Percentiles rank a stretch among this genome's conserved stretches.
These are phyloP conservation scores for Mormyrus iriodes DNA, from an alignment of 2,113 vertebrate species.

Conservation along the genomic window DNA sequence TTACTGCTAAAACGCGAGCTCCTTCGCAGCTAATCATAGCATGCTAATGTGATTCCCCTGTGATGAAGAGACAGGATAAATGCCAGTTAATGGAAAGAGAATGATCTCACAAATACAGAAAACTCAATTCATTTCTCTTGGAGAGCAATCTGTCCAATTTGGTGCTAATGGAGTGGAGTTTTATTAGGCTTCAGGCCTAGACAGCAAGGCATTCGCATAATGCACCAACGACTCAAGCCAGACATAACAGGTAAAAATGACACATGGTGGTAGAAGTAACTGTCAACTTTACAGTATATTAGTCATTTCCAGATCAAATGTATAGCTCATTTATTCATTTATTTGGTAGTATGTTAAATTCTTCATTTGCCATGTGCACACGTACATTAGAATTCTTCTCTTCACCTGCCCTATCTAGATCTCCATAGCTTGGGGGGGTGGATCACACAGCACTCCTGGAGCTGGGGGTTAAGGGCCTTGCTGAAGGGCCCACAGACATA, in stretches of 20 bases:
- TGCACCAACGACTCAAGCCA: conserved; percentile 56
- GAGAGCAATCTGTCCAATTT: conserved; percentile 76
- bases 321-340: background rate
- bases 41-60: conserved; percentile 71
- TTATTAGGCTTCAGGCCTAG: conserved; percentile 69
- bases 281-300: background rate
- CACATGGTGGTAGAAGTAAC: background rate
- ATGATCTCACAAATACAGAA: conserved; percentile 81
- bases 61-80: conserved; percentile 77
- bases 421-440: background rate
- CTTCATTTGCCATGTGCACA: background rate
- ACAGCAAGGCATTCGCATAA: conserved; percentile 57
- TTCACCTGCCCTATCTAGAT: background rate
- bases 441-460: background rate
- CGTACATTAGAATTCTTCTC: background rate
- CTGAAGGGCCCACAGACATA: background rate
- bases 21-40: conserved; percentile 72
- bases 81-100: conserved; percentile 77
- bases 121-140: conserved; percentile 79
- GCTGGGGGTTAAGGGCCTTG: background rate
- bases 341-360: background rate
- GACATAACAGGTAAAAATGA: background rate
- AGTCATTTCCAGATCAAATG: background rate
- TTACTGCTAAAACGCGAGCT: conserved; percentile 75
- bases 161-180: conserved; percentile 75